phyloP scores from a whole-genome alignment of 2,113 vertebrate genomes.

The Ardeotis arabs region DNA sequence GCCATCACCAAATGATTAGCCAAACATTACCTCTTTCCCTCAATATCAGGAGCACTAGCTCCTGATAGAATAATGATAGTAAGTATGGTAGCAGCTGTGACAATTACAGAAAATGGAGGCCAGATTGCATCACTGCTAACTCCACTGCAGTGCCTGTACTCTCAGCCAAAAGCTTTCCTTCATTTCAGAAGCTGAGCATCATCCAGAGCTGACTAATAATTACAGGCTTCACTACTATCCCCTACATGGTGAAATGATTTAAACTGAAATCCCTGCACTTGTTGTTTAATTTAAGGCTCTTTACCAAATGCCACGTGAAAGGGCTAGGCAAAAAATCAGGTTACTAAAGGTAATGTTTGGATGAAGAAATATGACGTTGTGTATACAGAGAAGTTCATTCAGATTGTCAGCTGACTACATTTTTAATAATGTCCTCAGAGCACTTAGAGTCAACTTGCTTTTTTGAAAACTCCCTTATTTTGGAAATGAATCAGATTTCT shows the following conservation, averaged over 20 bases:
- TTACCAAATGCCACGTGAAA: slow-evolving; percentile 7
- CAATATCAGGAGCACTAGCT: neutral
- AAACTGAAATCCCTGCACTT: neutral
- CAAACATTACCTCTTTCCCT: neutral
- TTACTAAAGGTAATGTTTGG: neutral
- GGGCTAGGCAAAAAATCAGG: neutral
- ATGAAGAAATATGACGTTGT: neutral
- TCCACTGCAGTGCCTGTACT: neutral
- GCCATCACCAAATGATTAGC: neutral
- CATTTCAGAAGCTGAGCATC: neutral
- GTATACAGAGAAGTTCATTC: neutral
- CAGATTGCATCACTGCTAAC: neutral
- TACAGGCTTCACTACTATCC: neutral
- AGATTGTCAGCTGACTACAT: neutral
- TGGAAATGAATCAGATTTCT: slow-evolving; percentile 41
- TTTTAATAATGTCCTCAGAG: neutral
- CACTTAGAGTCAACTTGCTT: neutral
- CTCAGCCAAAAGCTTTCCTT: neutral
- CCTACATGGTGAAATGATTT: neutral
- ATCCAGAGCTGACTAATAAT: neutral
- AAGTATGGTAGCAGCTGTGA: slow-evolving; percentile 1
- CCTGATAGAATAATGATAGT: neutral
- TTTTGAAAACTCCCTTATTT: neutral
- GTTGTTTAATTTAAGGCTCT: neutral
- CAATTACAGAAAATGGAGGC: slow-evolving; percentile 4